phyloP scores from a whole-genome alignment of 2,888 invertebrate genomes.

The Caenorhabditis sp. region DNA sequence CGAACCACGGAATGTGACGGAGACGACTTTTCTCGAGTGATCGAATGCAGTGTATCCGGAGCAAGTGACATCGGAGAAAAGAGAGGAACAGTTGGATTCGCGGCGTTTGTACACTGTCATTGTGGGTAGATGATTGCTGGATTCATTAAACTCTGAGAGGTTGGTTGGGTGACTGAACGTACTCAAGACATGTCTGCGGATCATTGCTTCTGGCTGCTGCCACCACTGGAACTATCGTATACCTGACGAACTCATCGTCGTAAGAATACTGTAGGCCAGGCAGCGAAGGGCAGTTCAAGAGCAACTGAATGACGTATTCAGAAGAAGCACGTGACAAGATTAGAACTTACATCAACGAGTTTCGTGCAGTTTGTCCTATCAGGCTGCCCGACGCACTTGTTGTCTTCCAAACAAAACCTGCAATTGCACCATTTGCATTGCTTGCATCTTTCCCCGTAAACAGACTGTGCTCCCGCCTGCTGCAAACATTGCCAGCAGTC shows the following conservation, averaged over 20 bases:
- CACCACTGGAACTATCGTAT: constrained; percentile 8
- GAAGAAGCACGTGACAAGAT: not conserved
- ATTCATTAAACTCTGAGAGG: too few relatives aligned
- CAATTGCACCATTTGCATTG: not conserved
- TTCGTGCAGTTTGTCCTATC: not conserved
- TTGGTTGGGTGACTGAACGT: not conserved
- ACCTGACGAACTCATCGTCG: constrained; percentile 28
- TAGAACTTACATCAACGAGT: constrained; percentile 17
- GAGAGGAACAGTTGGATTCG: constrained; percentile 22
- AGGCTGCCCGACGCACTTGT: constrained; percentile 3
- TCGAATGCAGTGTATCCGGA: constrained; percentile 40
- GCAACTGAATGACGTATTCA: constrained; percentile 1
- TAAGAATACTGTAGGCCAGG: constrained; percentile 25
- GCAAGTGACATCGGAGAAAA: constrained; percentile 43
- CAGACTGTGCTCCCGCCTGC: constrained; percentile 11
- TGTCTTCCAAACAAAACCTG: constrained; percentile 32
- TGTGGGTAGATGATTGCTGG: constrained; percentile 29
- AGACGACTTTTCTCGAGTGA: constrained; percentile 8
- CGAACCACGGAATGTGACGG: constrained; percentile 29
- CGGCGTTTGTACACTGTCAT: constrained; percentile 15
- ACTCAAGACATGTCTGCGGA: constrained; percentile 37
- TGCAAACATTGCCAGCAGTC: constrained; percentile 28
- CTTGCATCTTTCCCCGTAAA: not conserved
- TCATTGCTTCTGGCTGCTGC: constrained; percentile 5
- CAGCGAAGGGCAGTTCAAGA: constrained; percentile 27